A percentile compares a stretch with the other conserved stretches of the same genome.
These are phyloP conservation scores for Trachelus tabidus DNA, from an alignment of 2,888 invertebrate species.

Conservation along the genomic window DNA sequence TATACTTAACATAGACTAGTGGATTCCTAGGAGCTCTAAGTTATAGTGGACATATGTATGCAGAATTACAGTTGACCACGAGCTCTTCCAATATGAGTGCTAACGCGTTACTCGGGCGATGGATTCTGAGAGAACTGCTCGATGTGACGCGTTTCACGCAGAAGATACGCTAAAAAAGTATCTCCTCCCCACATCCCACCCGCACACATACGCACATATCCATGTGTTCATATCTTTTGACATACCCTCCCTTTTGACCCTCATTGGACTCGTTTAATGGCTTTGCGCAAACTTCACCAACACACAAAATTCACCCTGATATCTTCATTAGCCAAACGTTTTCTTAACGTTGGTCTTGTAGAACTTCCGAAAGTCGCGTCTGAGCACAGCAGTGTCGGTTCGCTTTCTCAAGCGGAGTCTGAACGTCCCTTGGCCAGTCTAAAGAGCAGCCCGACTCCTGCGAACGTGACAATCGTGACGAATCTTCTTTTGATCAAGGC, in stretches of 20 bases:
- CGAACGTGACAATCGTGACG: not conserved
- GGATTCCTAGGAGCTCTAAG: too few species aligned
- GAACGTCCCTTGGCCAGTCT: too few species aligned
- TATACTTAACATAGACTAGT: too few species aligned
- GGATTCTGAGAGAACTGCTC: constrained; percentile 65
- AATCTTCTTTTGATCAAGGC: too few species aligned
- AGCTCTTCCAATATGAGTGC: too few species aligned
- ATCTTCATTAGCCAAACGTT: constrained; percentile 13
- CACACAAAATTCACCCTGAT: not conserved
- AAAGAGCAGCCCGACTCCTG: not conserved
- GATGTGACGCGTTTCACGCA: constrained; percentile 68
- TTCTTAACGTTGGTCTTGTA: constrained; percentile 14
- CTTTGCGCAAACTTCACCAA: constrained; percentile 1
- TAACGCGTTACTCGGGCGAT: not conserved
- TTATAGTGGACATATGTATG: too few species aligned
- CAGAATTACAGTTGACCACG: too few species aligned
- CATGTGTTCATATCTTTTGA: not conserved
- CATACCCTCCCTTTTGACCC: not conserved
- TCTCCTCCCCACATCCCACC: not conserved
- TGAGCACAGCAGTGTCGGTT: not conserved
- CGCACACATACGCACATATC: too few species aligned
- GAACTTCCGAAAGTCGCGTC: constrained; percentile 18
- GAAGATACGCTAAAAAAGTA: constrained; percentile 61
- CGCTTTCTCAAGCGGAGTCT: too few species aligned
- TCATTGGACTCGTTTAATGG: not conserved